Conservation (phyloP, 53 echinoderm and acorn worm species). For the Astropecten irregularis region DNA sequence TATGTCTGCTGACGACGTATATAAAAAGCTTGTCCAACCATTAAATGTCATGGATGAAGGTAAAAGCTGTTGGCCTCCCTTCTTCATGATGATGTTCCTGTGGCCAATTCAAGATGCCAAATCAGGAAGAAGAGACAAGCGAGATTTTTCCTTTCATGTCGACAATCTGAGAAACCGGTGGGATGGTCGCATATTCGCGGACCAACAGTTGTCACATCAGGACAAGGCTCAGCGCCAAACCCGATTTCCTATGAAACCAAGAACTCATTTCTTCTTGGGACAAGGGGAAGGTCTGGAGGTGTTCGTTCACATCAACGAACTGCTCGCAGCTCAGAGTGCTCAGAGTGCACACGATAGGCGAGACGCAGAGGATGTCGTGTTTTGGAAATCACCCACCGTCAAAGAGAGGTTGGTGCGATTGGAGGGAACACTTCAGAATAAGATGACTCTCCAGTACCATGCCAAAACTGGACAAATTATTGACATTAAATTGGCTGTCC, state of each 20-base stretch:
- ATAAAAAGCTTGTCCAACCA: constrained; percentile 12
- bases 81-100: constrained; percentile 59
- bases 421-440: constrained; percentile 5
- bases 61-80: not conserved
- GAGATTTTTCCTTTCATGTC: not conserved
- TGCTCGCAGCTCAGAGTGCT: not conserved
- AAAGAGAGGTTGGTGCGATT: not conserved
- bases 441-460: not conserved
- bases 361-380: not conserved
- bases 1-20: constrained; percentile 39
- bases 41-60: not conserved
- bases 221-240: not conserved
- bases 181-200: not conserved
- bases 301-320: constrained; percentile 15
- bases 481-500: not conserved
- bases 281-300: not conserved
- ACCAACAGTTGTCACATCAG: not conserved
- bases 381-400: not conserved
- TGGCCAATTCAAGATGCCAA: constrained; percentile 43
- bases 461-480: not conserved
- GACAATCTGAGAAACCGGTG: not conserved
- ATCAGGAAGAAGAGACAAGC: constrained; percentile 29
- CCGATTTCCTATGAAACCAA: constrained; percentile 2
- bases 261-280: constrained; percentile 36
- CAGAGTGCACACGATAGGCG: not conserved